phyloP scores from a whole-genome alignment of 2,797 vertebrate genomes.

The Sebastes minor region DNA sequence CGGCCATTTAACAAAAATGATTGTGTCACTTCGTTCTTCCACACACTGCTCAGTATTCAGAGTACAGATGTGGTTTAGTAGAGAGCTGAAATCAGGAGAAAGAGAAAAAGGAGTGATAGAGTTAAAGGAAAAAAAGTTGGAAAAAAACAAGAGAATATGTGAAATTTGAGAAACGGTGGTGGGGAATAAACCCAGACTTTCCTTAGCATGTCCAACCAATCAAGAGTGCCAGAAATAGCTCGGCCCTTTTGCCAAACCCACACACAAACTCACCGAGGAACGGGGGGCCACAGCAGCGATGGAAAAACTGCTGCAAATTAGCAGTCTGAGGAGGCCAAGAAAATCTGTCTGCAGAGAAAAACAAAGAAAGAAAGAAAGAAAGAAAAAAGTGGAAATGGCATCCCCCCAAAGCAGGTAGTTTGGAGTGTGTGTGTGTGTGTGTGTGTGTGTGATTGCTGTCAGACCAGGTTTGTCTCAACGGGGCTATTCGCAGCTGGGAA shows the following conservation, averaged over 20 bases:
- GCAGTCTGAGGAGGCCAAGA: conserved; percentile 40
- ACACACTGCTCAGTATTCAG: background rate
- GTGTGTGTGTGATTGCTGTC: too few relatives aligned
- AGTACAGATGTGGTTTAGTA: background rate
- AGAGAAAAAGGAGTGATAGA: background rate
- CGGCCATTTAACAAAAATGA: background rate
- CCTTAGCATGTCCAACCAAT: conserved; percentile 42
- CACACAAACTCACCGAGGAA: conserved; percentile 36
- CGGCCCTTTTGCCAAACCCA: conserved; percentile 43
- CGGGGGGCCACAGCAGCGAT: conserved; percentile 39
- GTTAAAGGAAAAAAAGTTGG: background rate
- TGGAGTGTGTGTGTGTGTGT: conserved; percentile 11
- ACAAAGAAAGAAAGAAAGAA: conserved; percentile 9
- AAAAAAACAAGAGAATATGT: background rate
- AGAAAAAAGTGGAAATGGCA: background rate
- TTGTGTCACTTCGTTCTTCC: background rate
- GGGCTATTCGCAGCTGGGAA: conserved; percentile 26
- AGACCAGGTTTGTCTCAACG: conserved; percentile 43
- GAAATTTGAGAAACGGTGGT: conserved; percentile 50
- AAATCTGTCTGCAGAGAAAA: conserved; percentile 15
- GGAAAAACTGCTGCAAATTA: conserved; percentile 67
- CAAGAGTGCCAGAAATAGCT: conserved; percentile 56
- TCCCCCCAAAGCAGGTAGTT: conserved; percentile 35
- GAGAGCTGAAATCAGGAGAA: background rate
- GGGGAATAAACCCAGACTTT: conserved; percentile 53